phyloP scores from a whole-genome alignment of 2,888 invertebrate species.

The Antitype chi region DNA sequence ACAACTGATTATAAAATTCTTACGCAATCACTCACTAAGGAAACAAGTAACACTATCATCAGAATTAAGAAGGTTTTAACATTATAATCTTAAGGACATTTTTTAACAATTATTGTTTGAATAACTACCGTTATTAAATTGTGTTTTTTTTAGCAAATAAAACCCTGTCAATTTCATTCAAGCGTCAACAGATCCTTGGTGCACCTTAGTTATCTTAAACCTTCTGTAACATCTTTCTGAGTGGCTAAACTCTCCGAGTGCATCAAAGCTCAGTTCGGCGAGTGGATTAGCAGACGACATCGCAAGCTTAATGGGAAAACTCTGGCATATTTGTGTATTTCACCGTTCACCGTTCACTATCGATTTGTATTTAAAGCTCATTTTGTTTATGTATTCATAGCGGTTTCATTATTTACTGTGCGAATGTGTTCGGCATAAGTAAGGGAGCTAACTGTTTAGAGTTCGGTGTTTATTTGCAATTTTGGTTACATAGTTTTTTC shows the following conservation, averaged over 20 bases:
- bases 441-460: constrained; percentile 33
- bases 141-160: too few relatives aligned
- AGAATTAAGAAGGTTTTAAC: too few relatives aligned
- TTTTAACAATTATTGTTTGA: too few relatives aligned
- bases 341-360: constrained; percentile 42
- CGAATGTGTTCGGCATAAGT: constrained; percentile 31
- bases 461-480: constrained; percentile 17
- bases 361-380: constrained; percentile 49
- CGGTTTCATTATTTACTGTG: constrained; percentile 43
- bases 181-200: neutral
- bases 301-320: constrained; percentile 70
- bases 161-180: neutral
- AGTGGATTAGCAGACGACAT: constrained; percentile 71
- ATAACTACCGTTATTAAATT: too few relatives aligned
- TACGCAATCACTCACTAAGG: too few relatives aligned
- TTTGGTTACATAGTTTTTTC: neutral
- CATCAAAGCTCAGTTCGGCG: constrained; percentile 62
- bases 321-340: constrained; percentile 57
- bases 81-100: too few relatives aligned
- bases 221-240: constrained; percentile 14
- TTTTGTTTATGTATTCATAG: constrained; percentile 47
- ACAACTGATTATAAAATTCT: too few relatives aligned
- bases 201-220: neutral
- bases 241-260: constrained; percentile 63
- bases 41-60: too few relatives aligned